A percentile compares a stretch with the other conserved stretches of the same genome.
Conservation (phyloP, 1,140 invertebrate genomes). For the Megalopta genalis region DNA sequence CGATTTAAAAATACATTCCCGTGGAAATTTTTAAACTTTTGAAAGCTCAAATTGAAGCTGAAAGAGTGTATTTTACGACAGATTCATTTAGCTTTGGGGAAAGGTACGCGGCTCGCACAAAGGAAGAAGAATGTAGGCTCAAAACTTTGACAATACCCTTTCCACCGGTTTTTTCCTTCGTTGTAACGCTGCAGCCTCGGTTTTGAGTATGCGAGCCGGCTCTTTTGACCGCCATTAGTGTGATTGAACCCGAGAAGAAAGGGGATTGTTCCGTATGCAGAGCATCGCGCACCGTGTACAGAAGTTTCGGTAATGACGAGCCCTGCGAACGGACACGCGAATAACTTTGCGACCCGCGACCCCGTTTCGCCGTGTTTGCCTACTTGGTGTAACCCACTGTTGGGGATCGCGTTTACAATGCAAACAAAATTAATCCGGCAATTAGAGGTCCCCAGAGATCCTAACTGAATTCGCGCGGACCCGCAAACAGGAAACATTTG, state of each 20-base stretch:
- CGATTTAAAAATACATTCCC: no score
- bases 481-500: no score
- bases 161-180: neutral
- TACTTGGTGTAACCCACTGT: neutral
- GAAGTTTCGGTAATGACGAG: slow-evolving; percentile 20
- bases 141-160: neutral
- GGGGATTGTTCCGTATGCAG: slow-evolving; percentile 8
- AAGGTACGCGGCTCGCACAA: neutral
- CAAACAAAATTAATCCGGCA: no score
- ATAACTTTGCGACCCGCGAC: neutral
- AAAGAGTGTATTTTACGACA: no score
- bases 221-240: slow-evolving; percentile 31
- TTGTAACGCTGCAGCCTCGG: neutral
- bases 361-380: no score
- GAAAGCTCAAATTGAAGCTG: no score
- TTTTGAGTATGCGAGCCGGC: neutral
- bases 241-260: slow-evolving; percentile 36
- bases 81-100: no score
- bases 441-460: no score
- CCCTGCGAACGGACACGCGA: neutral
- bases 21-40: no score
- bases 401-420: neutral
- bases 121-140: neutral
- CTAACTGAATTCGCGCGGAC: no score
- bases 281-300: neutral